A percentile compares a stretch with the other conserved stretches of the same genome.
These are phyloP conservation scores for Macrocentrus cingulum DNA, from an alignment of 1,140 invertebrate genomes.

Conservation along the genomic window DNA sequence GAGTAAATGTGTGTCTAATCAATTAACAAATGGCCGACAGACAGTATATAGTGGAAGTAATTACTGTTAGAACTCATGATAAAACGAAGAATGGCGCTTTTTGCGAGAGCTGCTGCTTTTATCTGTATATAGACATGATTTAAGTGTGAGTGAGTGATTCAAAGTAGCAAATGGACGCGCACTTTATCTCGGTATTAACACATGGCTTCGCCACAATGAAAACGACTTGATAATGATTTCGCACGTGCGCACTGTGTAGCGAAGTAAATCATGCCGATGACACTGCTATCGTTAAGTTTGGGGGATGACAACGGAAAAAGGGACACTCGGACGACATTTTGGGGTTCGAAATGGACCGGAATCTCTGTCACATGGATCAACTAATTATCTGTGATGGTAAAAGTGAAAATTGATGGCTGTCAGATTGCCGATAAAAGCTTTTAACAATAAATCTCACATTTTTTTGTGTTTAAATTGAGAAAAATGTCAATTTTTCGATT, in stretches of 20 bases:
- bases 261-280: constrained; percentile 40
- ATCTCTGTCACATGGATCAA: constrained; percentile 28
- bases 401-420: constrained; percentile 36
- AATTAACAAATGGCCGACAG: too few species aligned
- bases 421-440: constrained; percentile 31
- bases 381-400: constrained; percentile 39
- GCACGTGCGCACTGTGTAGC: constrained; percentile 42
- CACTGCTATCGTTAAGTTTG: constrained; percentile 33
- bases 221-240: constrained; percentile 35
- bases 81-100: too few species aligned
- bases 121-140: too few species aligned
- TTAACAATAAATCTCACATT: constrained; percentile 35
- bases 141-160: too few species aligned
- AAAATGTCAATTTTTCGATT: too few species aligned
- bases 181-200: constrained; percentile 39
- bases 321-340: constrained; percentile 18
- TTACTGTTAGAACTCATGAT: too few species aligned
- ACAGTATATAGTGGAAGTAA: too few species aligned
- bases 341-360: constrained; percentile 10
- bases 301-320: too few species aligned
- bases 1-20: too few species aligned
- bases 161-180: too few species aligned
- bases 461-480: constrained; percentile 35
- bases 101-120: too few species aligned
- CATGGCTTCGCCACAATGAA: constrained; percentile 34